Evolutionary conservation across 2,888 invertebrate species (phyloP).

Genomic region (Xylota segnis): DNA sequence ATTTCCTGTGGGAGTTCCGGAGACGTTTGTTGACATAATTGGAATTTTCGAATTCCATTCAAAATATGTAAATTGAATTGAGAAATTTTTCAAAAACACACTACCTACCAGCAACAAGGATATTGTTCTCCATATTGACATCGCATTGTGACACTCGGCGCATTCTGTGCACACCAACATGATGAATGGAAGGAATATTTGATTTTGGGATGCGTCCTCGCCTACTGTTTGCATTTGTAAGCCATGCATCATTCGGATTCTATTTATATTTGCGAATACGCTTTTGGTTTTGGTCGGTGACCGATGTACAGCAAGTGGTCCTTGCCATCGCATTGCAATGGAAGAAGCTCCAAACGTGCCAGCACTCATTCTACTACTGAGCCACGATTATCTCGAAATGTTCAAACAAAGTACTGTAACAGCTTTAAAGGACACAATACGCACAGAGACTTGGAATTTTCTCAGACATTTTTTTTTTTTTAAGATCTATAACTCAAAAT

Average conservation of each 20-base stretch:
- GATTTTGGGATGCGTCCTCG: background rate
- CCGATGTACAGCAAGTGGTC: background rate
- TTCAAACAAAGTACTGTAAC: background rate
- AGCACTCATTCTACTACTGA: background rate
- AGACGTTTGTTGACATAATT: constrained; percentile 52
- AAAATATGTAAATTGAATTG: constrained; percentile 19
- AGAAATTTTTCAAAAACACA: background rate
- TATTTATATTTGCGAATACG: background rate
- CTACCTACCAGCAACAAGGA: background rate
- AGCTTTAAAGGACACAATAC: constrained; percentile 1
- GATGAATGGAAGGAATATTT: background rate
- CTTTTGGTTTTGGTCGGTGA: background rate
- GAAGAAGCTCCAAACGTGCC: too few species aligned
- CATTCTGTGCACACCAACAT: background rate
- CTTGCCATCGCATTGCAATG: too few species aligned
- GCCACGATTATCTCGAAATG: too few species aligned
- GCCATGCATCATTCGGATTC: background rate
- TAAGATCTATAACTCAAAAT: background rate
- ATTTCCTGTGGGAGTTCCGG: constrained; percentile 37
- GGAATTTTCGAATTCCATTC: constrained; percentile 52
- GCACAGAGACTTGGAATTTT: background rate
- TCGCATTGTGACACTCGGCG: background rate
- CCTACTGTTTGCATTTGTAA: background rate
- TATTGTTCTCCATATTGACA: background rate
- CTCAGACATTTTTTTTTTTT: background rate